Base-by-base conservation (phyloP, 2,113 vertebrate species). In the Salvelinus alpinus region DNA sequence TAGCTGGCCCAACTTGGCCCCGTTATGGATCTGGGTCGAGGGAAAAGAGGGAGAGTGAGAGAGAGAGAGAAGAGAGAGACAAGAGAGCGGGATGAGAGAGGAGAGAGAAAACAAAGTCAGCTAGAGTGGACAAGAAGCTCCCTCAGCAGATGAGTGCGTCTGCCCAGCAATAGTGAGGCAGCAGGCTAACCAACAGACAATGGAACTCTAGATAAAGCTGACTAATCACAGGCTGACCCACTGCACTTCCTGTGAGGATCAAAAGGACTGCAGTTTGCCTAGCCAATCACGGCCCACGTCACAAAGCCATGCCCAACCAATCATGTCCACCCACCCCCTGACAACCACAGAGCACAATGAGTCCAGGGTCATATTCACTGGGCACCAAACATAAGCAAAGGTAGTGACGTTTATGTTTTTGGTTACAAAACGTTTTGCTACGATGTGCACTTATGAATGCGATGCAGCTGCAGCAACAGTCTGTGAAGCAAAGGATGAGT, bases 1-100 rank as follows among this genome's bases (percentile, higher is more conserved):
- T 75, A 90, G 73, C 22, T 77, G 68, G 48, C 88, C 80, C 0
- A 94, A 86, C 78, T 83, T 92, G 48, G 91, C 92, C 68, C 85
- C 87, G 66, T 29, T 13, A 20, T 34, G 60, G 90, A 84, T 70
- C 88, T 97, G 73, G 1, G 70, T 4, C 3, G 48, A 4, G 18
- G 25, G 70, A 70, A n/a, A 27, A 68, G 38, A 0, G 38, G 2
- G 38, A 44, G 38, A 8, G 38, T 0, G 38, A 44, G 38, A 11
- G 38, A 38, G 8, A 44, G 34, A 9, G 8, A 44, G 31, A 34
- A 38, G 38, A 38, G 38, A 9, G 38, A 68, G 31, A 76, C 12
- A 64, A 68, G 11, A 18, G 22, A 48, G 31, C 38, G 65, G 6
- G 68, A 34, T 34, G 31, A 6, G 1, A 34, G 5, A 34, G 31